Evolutionary conservation across 2,797 vertebrate genomes (phyloP).

Genomic region (Heliangelus exortis): DNA sequence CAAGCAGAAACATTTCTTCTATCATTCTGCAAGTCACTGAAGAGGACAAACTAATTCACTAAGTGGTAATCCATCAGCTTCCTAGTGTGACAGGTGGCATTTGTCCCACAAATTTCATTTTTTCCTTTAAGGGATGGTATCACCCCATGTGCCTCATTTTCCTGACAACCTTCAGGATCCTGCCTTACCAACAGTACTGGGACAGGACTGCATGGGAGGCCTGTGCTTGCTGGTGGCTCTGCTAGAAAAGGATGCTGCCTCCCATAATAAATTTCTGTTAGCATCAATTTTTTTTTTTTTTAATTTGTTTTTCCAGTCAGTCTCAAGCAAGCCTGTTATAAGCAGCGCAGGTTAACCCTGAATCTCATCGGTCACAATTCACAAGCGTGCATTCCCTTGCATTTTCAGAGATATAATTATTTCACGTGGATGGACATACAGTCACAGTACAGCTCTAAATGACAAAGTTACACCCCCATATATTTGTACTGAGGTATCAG

Average conservation of each 20-base stretch:
- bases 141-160: not conserved
- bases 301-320: not conserved
- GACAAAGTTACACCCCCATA: not conserved
- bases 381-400: accelerated
- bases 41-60: slow-evolving; percentile 50
- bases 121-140: not conserved
- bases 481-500: not conserved
- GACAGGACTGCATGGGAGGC: not conserved
- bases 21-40: slow-evolving; percentile 15
- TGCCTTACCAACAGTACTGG: not conserved
- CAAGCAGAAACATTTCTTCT: slow-evolving; percentile 15
- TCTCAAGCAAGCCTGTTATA: not conserved
- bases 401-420: not conserved
- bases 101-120: slow-evolving; percentile 19
- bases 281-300: not conserved
- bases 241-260: not conserved
- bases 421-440: accelerated
- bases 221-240: not conserved
- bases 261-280: not conserved
- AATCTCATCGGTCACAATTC: not conserved
- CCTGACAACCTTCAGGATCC: not conserved
- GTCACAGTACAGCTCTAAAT: not conserved
- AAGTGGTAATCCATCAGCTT: slow-evolving; percentile 51
- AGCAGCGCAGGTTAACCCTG: not conserved
- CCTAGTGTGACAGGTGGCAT: slow-evolving; percentile 8